Conservation (phyloP, 2,113 vertebrate genomes). For the Chamaea fasciata region DNA sequence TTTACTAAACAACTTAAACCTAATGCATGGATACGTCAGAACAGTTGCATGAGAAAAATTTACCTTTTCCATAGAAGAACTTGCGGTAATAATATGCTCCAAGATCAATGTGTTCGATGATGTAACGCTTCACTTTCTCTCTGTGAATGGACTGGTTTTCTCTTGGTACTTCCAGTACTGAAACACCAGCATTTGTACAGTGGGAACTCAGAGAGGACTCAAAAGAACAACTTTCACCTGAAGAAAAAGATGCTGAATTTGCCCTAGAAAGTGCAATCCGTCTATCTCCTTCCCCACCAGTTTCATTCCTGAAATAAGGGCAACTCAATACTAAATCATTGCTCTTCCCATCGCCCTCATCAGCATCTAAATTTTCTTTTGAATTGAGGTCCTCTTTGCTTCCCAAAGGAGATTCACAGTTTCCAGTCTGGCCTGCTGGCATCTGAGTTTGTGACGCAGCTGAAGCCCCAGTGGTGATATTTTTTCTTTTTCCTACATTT, state of each 20-base stretch:
- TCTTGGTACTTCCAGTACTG: constrained; percentile 91
- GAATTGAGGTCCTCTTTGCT: constrained; percentile 94
- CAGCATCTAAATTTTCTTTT: constrained; percentile 89
- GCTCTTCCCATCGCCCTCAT: constrained; percentile 95
- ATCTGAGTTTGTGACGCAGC: constrained; percentile 84
- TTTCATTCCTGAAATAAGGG: constrained; percentile 93
- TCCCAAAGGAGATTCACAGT: constrained; percentile 87
- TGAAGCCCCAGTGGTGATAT: constrained; percentile 93
- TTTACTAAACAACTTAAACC: background rate
- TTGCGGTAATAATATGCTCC: constrained; percentile 97
- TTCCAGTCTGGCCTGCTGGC: constrained; percentile 61
- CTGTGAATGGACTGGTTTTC: constrained; percentile 93
- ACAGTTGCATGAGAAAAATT: background rate
- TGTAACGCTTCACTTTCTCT: constrained; percentile 96
- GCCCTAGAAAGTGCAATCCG: constrained; percentile 89
- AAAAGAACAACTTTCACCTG: constrained; percentile 91
- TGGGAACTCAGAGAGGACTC: constrained; percentile 94
- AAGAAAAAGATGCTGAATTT: constrained; percentile 79
- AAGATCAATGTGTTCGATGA: constrained; percentile 96
- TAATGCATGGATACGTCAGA: background rate
- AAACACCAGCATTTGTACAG: constrained; percentile 96
- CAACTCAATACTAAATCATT: constrained; percentile 88
- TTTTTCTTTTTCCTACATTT: constrained; percentile 88
- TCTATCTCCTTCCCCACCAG: constrained; percentile 91
- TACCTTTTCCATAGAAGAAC: constrained; percentile 97